phyloP scores from a whole-genome alignment of 2,888 invertebrate species.

The Pollenia labialis region DNA sequence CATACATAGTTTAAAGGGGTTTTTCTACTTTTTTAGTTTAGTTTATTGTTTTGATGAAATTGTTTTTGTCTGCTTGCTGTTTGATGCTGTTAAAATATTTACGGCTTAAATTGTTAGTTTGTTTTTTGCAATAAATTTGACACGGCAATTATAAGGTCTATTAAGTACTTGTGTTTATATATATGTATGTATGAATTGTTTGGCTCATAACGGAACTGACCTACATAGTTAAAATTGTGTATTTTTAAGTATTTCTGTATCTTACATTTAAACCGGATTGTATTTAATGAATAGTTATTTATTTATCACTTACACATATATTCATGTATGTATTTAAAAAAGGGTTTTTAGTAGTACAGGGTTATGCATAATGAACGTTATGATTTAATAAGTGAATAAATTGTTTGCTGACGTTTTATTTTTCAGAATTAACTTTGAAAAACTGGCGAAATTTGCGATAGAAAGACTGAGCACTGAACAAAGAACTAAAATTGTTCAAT shows the following conservation, averaged over 20 bases:
- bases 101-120: not conserved
- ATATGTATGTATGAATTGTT: slow-evolving; percentile 1
- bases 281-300: not conserved
- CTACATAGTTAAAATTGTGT: slow-evolving; percentile 27
- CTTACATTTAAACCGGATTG: slow-evolving; percentile 34
- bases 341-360: too few species aligned
- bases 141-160: slow-evolving; percentile 35
- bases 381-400: too few species aligned
- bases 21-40: slow-evolving; percentile 25
- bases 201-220: slow-evolving; percentile 49
- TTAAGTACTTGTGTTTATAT: slow-evolving; percentile 7
- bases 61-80: not conserved
- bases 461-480: too few species aligned
- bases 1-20: slow-evolving; percentile 17
- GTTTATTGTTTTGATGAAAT: not conserved
- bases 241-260: slow-evolving; percentile 38
- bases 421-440: too few species aligned
- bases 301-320: not conserved
- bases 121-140: slow-evolving; percentile 26
- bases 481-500: too few species aligned
- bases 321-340: not conserved
- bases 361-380: too few species aligned
- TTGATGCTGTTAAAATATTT: slow-evolving; percentile 10
- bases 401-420: too few species aligned
- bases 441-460: too few species aligned